Conservation (phyloP, 2,113 vertebrate genomes). For the Scopus umbretta region DNA sequence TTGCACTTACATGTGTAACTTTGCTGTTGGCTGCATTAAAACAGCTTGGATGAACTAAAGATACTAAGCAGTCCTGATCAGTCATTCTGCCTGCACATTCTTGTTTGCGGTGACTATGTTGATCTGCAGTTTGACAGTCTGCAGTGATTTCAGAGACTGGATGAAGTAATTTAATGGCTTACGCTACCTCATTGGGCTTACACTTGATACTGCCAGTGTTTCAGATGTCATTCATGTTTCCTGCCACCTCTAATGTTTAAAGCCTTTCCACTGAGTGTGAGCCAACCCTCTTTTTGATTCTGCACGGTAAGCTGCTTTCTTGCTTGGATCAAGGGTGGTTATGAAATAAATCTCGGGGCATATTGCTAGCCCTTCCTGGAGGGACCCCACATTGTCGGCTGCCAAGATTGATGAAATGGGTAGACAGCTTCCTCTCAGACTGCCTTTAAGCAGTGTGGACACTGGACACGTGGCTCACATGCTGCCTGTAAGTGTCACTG, state of each 20-base stretch:
- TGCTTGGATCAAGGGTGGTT: neutral
- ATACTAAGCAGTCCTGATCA: neutral
- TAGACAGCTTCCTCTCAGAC: neutral
- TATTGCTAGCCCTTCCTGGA: neutral
- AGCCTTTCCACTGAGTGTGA: neutral
- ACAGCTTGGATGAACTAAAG: neutral
- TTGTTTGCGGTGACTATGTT: neutral
- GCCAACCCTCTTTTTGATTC: neutral
- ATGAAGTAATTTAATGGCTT: neutral
- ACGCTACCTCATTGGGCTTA: neutral
- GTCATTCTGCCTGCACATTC: neutral
- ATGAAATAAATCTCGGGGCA: neutral
- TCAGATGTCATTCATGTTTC: neutral
- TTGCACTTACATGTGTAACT: neutral
- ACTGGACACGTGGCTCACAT: neutral
- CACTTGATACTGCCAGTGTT: neutral
- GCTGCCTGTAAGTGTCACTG: neutral
- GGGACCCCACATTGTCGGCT: neutral
- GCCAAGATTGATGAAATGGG: neutral
- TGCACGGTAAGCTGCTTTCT: neutral
- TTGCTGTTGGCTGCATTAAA: neutral
- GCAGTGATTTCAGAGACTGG: neutral
- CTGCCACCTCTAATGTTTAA: neutral
- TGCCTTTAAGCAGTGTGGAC: neutral
- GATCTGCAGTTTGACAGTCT: neutral